Conservation (phyloP, 2,888 invertebrate genomes). For the Syritta pipiens region DNA sequence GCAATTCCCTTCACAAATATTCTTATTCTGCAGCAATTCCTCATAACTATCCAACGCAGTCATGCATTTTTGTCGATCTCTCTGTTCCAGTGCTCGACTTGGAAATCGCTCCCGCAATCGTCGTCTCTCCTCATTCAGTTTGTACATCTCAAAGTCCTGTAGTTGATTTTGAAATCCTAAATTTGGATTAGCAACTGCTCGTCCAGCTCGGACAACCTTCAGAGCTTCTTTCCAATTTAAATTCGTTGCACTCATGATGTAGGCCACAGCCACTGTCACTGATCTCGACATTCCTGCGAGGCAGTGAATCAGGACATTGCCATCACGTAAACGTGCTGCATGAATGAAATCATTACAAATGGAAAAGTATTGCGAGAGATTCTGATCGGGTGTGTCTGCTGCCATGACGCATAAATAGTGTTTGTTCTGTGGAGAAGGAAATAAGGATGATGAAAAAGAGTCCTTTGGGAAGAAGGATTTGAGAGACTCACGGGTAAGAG, state of each 20-base stretch:
- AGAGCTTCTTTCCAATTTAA: conserved; percentile 95
- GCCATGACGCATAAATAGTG: conserved; percentile 97
- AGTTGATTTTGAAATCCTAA: conserved; percentile 96
- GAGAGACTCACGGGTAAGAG: conserved; percentile 87
- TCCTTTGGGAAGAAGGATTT: not conserved
- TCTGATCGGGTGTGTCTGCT: conserved; percentile 96
- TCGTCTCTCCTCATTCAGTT: conserved; percentile 90
- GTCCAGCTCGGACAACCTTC: conserved; percentile 94
- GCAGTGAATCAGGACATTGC: conserved; percentile 96
- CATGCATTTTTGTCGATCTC: conserved; percentile 88
- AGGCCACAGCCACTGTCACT: conserved; percentile 96
- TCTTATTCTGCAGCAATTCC: conserved; percentile 86
- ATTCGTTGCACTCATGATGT: conserved; percentile 96
- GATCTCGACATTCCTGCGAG: conserved; percentile 98
- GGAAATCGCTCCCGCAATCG: conserved; percentile 92
- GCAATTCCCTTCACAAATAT: conserved; percentile 93
- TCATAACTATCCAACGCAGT: conserved; percentile 91
- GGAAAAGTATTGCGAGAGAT: conserved; percentile 94
- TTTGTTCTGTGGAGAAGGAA: conserved; percentile 87
- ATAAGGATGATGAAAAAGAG: not conserved
- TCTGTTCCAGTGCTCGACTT: conserved; percentile 85
- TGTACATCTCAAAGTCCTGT: conserved; percentile 92
- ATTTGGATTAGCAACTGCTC: conserved; percentile 97
- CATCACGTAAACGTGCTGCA: conserved; percentile 91
- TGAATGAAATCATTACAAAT: conserved; percentile 98